phyloP scores from a whole-genome alignment of 1,140 invertebrate genomes.

The Pseudomyrmex flavicornis region DNA sequence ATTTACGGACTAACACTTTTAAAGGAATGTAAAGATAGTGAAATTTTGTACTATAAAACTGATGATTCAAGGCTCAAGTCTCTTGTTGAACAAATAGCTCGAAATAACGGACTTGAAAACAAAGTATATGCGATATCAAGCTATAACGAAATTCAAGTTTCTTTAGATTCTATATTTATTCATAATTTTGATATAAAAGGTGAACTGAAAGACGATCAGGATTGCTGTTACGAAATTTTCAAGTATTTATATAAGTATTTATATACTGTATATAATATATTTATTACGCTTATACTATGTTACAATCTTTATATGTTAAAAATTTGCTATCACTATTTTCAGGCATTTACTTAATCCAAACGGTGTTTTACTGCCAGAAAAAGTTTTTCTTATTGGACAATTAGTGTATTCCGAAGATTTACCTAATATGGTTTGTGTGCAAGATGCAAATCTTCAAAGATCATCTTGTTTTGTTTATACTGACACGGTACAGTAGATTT shows the following conservation, averaged over 20 bases:
- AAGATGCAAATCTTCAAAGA: conserved; percentile 74
- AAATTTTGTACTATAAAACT: conserved; percentile 75
- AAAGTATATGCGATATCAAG: conserved; percentile 70
- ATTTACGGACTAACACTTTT: conserved; percentile 78
- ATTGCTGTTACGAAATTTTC: conserved; percentile 71
- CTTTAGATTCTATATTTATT: conserved; percentile 73
- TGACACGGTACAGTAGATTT: conserved; percentile 58
- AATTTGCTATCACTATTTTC: conserved; percentile 22
- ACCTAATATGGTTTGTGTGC: conserved; percentile 76
- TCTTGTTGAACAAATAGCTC: conserved; percentile 72
- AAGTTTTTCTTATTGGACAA: conserved; percentile 79
- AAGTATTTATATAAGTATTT: conserved; percentile 69
- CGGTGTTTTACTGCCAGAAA: conserved; percentile 82
- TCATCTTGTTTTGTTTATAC: conserved; percentile 28
- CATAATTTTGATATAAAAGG: conserved; percentile 79
- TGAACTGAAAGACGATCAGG: conserved; percentile 77
- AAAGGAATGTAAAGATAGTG: conserved; percentile 68
- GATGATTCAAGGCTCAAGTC: conserved; percentile 65
- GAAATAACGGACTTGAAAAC: conserved; percentile 65
- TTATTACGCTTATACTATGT: conserved; percentile 37
- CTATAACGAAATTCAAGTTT: conserved; percentile 66
- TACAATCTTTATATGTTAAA: conserved; percentile 53
- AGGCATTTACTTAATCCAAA: conserved; percentile 72
- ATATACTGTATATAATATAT: conserved; percentile 25
- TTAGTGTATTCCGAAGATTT: conserved; percentile 77